phyloP scores from a whole-genome alignment of 2,113 vertebrate genomes.

The Thunnus thynnus region DNA sequence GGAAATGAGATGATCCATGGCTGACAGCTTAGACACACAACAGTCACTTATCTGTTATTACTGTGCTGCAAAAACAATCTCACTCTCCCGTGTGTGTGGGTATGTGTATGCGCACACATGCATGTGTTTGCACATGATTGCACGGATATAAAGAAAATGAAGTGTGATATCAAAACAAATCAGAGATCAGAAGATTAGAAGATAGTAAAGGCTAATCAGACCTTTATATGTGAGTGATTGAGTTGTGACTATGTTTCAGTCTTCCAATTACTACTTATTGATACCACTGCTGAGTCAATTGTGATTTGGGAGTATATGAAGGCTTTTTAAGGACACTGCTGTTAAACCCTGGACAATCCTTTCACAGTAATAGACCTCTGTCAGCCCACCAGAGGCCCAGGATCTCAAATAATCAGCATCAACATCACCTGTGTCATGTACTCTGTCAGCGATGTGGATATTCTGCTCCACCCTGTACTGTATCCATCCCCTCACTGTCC shows the following conservation, averaged over 20 bases:
- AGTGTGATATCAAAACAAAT: conserved; percentile 48
- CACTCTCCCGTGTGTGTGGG: conserved; percentile 28
- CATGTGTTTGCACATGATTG: conserved; percentile 13
- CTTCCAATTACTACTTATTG: conserved; percentile 33
- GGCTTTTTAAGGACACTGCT: conserved; percentile 33
- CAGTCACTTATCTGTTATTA: conserved; percentile 78
- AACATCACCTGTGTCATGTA: conserved; percentile 59
- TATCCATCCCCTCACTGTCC: conserved; percentile 48
- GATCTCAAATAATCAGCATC: conserved; percentile 56
- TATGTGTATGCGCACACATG: neutral
- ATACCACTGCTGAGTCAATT: neutral
- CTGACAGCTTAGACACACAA: conserved; percentile 77
- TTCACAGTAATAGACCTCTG: conserved; percentile 29
- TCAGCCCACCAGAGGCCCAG: conserved; percentile 44
- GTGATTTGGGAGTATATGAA: conserved; percentile 16
- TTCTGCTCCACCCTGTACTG: conserved; percentile 35
- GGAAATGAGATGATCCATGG: conserved; percentile 83
- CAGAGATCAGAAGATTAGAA: conserved; percentile 45
- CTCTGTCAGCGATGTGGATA: conserved; percentile 59
- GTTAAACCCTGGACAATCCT: conserved; percentile 47
- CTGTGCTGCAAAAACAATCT: conserved; percentile 65
- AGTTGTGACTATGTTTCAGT: neutral
- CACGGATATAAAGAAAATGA: conserved; percentile 37
- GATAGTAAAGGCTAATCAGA: conserved; percentile 27
- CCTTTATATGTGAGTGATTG: neutral